A percentile compares a stretch with the other conserved stretches of the same genome.
These are phyloP conservation scores for Gymnorhina tibicen DNA, from an alignment of 2,113 vertebrate genomes.

Conservation along the genomic window DNA sequence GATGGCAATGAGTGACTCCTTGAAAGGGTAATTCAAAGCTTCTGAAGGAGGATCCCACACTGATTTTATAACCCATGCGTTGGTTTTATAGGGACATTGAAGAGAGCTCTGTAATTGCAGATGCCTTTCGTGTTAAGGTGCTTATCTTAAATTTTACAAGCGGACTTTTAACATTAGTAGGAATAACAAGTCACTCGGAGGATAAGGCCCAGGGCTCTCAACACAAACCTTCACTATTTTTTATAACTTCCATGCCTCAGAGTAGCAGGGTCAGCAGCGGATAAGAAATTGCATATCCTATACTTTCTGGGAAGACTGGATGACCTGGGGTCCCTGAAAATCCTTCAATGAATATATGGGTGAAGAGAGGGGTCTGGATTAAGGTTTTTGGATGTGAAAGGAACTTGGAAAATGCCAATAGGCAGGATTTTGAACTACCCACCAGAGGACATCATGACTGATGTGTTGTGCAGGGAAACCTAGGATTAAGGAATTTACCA, in stretches of 20 bases:
- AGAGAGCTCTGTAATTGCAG: not conserved
- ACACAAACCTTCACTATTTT: not conserved
- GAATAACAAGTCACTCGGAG: not conserved
- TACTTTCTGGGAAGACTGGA: not conserved
- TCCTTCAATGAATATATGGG: not conserved
- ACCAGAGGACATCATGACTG: not conserved
- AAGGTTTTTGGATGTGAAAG: not conserved
- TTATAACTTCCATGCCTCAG: not conserved
- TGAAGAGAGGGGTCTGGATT: not conserved
- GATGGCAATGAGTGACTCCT: not conserved
- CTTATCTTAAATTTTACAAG: not conserved
- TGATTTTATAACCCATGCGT: not conserved
- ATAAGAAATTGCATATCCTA: not conserved
- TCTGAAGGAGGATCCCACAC: not conserved
- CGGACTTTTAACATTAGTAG: not conserved
- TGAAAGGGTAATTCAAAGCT: not conserved
- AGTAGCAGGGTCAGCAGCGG: not conserved
- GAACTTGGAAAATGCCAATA: not conserved
- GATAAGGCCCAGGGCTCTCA: not conserved
- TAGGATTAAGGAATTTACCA: not conserved
- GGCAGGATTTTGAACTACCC: not conserved
- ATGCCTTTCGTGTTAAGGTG: not conserved
- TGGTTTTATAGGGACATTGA: not conserved
- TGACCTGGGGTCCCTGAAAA: not conserved
- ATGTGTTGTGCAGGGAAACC: not conserved